Evolutionary conservation across 2,797 vertebrate species (phyloP).

Genomic region (Toxotes lorentzi): DNA sequence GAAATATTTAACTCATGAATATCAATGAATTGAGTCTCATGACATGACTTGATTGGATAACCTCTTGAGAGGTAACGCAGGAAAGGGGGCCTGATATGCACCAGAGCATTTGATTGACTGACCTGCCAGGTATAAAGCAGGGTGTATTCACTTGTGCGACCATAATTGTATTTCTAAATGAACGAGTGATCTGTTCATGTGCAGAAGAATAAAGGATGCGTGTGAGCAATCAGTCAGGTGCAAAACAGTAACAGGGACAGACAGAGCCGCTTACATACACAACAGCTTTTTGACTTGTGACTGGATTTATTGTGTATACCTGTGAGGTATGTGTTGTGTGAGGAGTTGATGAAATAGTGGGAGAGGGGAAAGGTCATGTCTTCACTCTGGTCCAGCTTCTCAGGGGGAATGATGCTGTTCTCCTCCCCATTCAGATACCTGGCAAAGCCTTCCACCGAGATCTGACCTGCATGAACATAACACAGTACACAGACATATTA

Average conservation of each 20-base stretch:
- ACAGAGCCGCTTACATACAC: background rate
- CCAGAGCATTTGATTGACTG: constrained; percentile 59
- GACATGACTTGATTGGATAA: constrained; percentile 74
- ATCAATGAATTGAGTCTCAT: constrained; percentile 70
- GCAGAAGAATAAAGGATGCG: constrained; percentile 30
- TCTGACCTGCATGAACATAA: constrained; percentile 88
- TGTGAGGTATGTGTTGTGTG: constrained; percentile 95
- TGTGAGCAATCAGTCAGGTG: constrained; percentile 25
- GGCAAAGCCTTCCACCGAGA: constrained; percentile 96
- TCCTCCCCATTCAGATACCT: constrained; percentile 93
- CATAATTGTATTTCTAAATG: constrained; percentile 59
- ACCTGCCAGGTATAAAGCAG: constrained; percentile 47
- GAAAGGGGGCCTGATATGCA: constrained; percentile 26
- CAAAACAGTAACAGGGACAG: constrained; percentile 1
- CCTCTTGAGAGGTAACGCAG: constrained; percentile 51
- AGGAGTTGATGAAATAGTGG: constrained; percentile 99
- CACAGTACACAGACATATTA: constrained; percentile 5
- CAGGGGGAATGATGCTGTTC: constrained; percentile 95
- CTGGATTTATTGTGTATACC: constrained; percentile 61
- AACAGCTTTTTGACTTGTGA: background rate
- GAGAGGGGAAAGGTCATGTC: constrained; percentile 97
- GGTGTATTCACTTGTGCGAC: constrained; percentile 33
- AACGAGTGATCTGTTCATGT: constrained; percentile 51
- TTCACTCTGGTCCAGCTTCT: constrained; percentile 99
- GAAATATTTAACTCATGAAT: constrained; percentile 81